Evolutionary conservation across 1,140 invertebrate species (phyloP).

Genomic region (Megalonaias nervosa): DNA sequence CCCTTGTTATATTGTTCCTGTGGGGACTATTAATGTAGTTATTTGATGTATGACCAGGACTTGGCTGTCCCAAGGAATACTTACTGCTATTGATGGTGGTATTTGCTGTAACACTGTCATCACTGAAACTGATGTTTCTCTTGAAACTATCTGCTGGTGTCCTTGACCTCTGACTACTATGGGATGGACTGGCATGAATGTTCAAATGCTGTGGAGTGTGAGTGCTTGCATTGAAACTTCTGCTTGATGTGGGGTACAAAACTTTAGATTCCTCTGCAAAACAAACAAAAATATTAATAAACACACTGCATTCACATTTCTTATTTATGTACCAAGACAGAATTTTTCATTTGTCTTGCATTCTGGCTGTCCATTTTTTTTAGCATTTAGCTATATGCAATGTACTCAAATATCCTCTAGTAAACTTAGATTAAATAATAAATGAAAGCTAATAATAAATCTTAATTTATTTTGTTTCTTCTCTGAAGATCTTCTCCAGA

Average conservation of each 20-base stretch:
- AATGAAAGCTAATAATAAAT: too few relatives aligned
- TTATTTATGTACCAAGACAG: too few relatives aligned
- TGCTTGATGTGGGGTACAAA: conserved; percentile 2
- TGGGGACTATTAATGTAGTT: conserved; percentile 19
- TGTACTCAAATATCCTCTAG: too few relatives aligned
- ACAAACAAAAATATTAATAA: conserved; percentile 6
- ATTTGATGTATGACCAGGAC: conserved; percentile 10
- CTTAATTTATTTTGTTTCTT: too few relatives aligned
- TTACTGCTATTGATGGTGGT: conserved; percentile 42
- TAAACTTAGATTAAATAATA: too few relatives aligned
- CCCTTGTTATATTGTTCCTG: conserved; percentile 2
- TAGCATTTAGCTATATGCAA: too few relatives aligned
- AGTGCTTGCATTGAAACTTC: too few relatives aligned
- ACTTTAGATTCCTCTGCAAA: conserved; percentile 44
- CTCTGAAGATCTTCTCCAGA: too few relatives aligned
- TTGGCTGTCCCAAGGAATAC: conserved; percentile 9
- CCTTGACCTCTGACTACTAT: neutral
- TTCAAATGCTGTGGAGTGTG: too few relatives aligned
- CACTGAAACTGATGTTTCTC: conserved; percentile 66
- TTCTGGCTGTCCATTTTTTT: too few relatives aligned
- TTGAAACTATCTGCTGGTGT: conserved; percentile 37
- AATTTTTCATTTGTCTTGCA: too few relatives aligned
- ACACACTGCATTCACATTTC: neutral
- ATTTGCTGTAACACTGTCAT: conserved; percentile 65
- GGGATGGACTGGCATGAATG: too few relatives aligned